Percentiles rank a stretch among this genome's conserved stretches.
Conservation (phyloP, 1,140 invertebrate genomes). For the Lordiphosa collinella region DNA sequence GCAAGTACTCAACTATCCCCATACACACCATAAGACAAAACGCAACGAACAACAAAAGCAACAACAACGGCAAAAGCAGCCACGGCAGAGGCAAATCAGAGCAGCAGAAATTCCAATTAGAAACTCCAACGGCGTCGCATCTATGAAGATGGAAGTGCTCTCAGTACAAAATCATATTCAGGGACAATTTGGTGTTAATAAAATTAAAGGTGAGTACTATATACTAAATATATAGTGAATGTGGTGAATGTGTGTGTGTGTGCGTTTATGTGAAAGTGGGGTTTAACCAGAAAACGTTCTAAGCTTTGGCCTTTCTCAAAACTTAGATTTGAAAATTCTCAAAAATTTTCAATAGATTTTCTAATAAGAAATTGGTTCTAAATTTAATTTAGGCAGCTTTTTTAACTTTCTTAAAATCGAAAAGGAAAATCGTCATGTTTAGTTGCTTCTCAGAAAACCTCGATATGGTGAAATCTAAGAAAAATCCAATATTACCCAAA, state of each 20-base stretch:
- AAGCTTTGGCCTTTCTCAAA: too few species aligned
- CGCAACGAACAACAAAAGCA: constrained; percentile 36
- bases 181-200: constrained; percentile 79
- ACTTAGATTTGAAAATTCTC: too few species aligned
- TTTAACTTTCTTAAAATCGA: too few species aligned
- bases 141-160: constrained; percentile 80
- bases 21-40: constrained; percentile 24
- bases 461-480: too few species aligned
- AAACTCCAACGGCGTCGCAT: constrained; percentile 21
- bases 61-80: constrained; percentile 18
- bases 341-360: too few species aligned
- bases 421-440: not conserved
- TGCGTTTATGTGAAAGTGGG: too few species aligned
- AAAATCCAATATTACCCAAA: too few species aligned
- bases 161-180: constrained; percentile 80
- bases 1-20: constrained; percentile 27
- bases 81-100: constrained; percentile 4
- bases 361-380: too few species aligned
- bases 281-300: too few species aligned
- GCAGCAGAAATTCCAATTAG: constrained; percentile 10
- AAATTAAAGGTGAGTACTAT: constrained; percentile 77
- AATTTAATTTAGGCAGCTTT: too few species aligned
- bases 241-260: not conserved
- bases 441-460: not conserved
- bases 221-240: not conserved